Conservation (phyloP, 2,888 invertebrate species). For the Chelonus formosanus region DNA sequence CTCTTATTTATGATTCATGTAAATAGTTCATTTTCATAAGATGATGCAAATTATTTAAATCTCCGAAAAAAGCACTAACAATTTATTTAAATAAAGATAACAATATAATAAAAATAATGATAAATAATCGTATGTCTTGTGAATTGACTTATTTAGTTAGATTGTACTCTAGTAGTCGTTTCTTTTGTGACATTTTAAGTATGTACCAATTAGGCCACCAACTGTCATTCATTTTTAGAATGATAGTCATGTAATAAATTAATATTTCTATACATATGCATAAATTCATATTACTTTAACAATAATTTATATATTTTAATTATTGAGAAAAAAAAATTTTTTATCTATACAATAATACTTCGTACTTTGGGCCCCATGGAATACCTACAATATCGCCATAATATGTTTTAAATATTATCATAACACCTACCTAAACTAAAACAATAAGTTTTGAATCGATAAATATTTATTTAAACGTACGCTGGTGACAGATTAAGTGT, state of each 20-base stretch:
- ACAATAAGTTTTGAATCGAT: conserved; percentile 36
- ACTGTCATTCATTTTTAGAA: not conserved
- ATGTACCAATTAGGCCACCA: conserved; percentile 22
- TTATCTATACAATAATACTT: conserved; percentile 4
- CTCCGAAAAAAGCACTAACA: no score
- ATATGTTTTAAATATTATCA: not conserved
- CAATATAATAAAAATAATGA: not conserved
- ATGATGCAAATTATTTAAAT: no score
- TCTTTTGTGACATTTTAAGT: conserved; percentile 15
- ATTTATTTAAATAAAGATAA: no score
- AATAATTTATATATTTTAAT: not conserved
- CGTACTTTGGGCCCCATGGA: conserved; percentile 39
- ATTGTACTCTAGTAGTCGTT: conserved; percentile 23
- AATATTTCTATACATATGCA: not conserved
- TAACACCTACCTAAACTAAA: conserved; percentile 36
- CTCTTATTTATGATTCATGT: no score
- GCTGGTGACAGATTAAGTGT: conserved; percentile 86
- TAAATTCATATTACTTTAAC: not conserved
- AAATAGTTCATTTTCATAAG: no score
- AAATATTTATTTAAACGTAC: conserved; percentile 68
- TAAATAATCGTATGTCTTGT: not conserved
- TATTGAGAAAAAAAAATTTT: conserved; percentile 5
- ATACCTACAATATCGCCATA: conserved; percentile 9
- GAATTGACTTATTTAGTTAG: conserved; percentile 16
- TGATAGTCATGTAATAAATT: conserved; percentile 1